Conservation (phyloP, 2,888 invertebrate genomes). For the Micoletzkya japonica region DNA sequence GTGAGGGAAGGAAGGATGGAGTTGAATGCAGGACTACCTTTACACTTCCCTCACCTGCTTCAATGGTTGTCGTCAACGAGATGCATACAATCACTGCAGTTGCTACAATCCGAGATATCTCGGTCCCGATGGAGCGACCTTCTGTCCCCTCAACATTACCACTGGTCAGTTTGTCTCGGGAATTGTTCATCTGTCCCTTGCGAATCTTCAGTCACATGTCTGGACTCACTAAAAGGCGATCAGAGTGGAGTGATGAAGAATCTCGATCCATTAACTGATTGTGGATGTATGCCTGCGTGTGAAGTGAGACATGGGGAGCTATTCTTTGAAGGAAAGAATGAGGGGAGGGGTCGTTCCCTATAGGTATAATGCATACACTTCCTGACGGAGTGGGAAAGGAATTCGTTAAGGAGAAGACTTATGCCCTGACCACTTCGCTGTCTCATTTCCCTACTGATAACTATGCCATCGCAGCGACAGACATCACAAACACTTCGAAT, state of each 20-base stretch:
- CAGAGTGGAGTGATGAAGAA: slow-evolving; percentile 39
- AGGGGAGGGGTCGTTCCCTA: background rate
- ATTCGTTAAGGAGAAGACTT: slow-evolving; percentile 33
- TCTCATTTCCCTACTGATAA: slow-evolving; percentile 39
- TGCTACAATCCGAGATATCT: slow-evolving; percentile 22
- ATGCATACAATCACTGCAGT: slow-evolving; percentile 23
- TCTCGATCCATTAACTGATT: slow-evolving; percentile 35
- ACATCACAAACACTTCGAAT: background rate
- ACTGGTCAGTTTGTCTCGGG: slow-evolving; percentile 13
- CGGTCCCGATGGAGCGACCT: slow-evolving; percentile 1
- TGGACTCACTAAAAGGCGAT: slow-evolving; percentile 40
- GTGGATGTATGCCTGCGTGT: slow-evolving; percentile 1
- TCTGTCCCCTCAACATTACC: background rate
- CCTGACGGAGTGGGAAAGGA: no score
- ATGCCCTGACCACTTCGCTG: slow-evolving; percentile 39
- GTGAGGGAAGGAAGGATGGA: background rate
- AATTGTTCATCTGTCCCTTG: no score
- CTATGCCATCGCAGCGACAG: slow-evolving; percentile 38
- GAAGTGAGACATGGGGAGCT: background rate
- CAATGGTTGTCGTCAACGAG: slow-evolving; percentile 43
- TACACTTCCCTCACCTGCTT: slow-evolving; percentile 48
- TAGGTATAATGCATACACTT: background rate
- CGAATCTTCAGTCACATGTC: slow-evolving; percentile 45
- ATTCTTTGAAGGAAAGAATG: no score
- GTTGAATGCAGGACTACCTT: slow-evolving; percentile 30